These are phyloP conservation scores for Babylonia areolata DNA, from an alignment of 1,140 invertebrate species.

Conservation along the genomic window DNA sequence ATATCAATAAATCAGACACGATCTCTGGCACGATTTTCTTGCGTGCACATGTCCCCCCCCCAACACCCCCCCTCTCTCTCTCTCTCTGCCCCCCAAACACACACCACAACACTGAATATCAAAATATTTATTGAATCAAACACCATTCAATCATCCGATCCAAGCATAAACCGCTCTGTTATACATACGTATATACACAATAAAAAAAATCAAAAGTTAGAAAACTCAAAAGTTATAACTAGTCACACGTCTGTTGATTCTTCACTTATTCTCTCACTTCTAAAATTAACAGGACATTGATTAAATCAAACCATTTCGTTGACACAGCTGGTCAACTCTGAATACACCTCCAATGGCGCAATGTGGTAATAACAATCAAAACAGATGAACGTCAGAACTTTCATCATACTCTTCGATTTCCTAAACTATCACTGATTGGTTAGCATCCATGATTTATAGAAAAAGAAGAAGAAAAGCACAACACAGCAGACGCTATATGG, in stretches of 20 bases:
- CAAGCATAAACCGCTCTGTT: background rate
- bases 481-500: too few species aligned
- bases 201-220: background rate
- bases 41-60: background rate
- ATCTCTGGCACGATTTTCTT: too few species aligned
- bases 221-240: too few species aligned
- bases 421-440: too few species aligned
- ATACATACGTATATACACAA: background rate
- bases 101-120: background rate
- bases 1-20: too few species aligned
- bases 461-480: too few species aligned
- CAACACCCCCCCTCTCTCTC: background rate
- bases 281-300: background rate
- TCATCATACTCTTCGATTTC: too few species aligned
- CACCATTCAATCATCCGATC: background rate
- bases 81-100: background rate
- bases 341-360: background rate
- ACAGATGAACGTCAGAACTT: too few species aligned
- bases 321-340: too few species aligned
- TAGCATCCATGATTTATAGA: too few species aligned
- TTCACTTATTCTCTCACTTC: background rate
- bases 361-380: background rate
- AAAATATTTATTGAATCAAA: constrained; percentile 25
- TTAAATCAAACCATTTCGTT: background rate
- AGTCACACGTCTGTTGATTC: background rate